phyloP scores from a whole-genome alignment of 2,797 vertebrate species.

The Mormyrops boulengeri region DNA sequence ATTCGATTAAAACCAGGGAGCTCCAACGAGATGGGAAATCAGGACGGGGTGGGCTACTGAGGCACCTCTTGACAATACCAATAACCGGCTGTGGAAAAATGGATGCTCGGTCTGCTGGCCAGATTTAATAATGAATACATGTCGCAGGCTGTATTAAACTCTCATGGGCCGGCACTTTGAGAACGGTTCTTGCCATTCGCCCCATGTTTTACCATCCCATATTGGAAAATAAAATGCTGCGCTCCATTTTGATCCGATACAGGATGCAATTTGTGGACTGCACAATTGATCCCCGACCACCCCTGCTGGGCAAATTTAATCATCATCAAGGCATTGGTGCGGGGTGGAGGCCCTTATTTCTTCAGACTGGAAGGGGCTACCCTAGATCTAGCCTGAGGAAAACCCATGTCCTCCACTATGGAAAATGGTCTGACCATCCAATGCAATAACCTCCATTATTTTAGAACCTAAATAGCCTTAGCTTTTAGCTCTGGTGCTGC shows the following conservation, averaged over 20 bases:
- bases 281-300: neutral
- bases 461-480: neutral
- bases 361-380: neutral
- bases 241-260: neutral
- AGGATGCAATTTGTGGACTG: neutral
- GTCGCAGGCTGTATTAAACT: neutral
- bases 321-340: neutral
- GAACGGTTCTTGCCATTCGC: neutral
- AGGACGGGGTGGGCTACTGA: neutral
- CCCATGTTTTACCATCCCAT: neutral
- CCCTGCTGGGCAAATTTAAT: neutral
- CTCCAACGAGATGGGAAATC: neutral
- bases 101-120: neutral
- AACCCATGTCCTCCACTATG: neutral
- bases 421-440: neutral
- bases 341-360: neutral
- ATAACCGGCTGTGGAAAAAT: neutral
- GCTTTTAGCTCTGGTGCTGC: neutral
- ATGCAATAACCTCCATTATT: neutral
- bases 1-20: neutral
- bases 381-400: neutral
- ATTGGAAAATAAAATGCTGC: neutral
- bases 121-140: neutral
- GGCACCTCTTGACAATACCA: neutral
- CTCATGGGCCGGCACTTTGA: neutral